Base-by-base conservation (phyloP, 2,797 vertebrate species). In the Acrossocheilus fasciatus region DNA sequence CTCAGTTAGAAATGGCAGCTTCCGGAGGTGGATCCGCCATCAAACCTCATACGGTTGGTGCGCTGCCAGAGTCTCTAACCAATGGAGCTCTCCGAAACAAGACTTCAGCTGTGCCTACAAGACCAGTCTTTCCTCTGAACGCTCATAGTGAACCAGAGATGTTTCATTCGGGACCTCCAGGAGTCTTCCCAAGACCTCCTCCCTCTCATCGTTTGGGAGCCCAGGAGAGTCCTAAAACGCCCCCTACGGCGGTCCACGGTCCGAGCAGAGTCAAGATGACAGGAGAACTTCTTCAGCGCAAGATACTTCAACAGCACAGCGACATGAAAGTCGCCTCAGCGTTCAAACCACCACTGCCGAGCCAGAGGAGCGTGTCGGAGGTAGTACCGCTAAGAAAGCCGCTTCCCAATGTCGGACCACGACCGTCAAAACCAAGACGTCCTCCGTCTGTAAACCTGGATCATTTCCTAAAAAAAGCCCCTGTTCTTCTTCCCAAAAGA, bases 391-490 rank as follows among this genome's bases (percentile, higher is more conserved):
- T 96, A n/a, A 93, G 93, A 86, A 95, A 80, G 82, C 92, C 93
- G 5, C 89, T 96, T 39, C 95, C 95, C 9, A 81, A 86, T 1
- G 92, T 93, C 41, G 93, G 94, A 6, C 90, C 87, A 1, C 52
- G 82, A 43, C 96, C 96, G 4, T 7, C 92, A 39, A 97, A 96
- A 88, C 96, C 96, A 57, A 96, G 91, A 89, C 93, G 96, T 3
- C 96, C 96, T 30, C 94, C 93, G 0, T 52, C 20, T 3, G 93
- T 97, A 76, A 93, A 93, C 83, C 91, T 96, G 87, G 93, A 96
- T 73, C 91, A 87, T 2, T 94, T 91, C 0, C 41, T 72, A 41
- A 90, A 79, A 87, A 90, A 59, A 23, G 3, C 36, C 3, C 47
- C 74, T 0, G 57, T 57, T 5, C 23, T 79, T 70, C 87, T 76